phyloP scores from a whole-genome alignment of 2,888 invertebrate species.

The Drosophila niveifrons region DNA sequence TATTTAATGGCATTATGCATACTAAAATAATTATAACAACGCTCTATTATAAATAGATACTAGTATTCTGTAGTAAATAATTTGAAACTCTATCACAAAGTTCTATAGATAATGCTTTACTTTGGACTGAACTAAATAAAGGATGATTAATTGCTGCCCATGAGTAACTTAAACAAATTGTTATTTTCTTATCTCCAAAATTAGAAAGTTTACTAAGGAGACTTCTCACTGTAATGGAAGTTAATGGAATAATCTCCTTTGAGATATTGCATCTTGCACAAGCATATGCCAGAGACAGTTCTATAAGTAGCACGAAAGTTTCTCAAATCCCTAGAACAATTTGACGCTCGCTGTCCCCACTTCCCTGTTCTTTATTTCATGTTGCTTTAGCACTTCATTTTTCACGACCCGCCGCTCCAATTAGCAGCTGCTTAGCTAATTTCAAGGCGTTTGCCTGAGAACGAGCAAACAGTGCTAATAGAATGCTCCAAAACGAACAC shows the following conservation, averaged over 20 bases:
- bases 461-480: conserved; percentile 44
- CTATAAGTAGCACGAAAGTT: conserved; percentile 17
- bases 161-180: background rate
- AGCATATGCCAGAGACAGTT: conserved; percentile 8
- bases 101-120: no score
- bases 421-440: conserved; percentile 71
- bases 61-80: no score
- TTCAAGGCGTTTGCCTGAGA: conserved; percentile 41
- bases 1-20: no score
- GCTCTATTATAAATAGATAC: no score
- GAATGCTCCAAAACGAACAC: conserved; percentile 34
- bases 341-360: background rate
- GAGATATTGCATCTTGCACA: background rate
- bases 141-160: no score
- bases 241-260: background rate
- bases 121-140: background rate
- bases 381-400: conserved; percentile 26
- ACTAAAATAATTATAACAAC: no score
- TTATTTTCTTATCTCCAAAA: background rate
- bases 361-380: background rate
- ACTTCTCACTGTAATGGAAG: background rate
- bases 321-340: conserved; percentile 12
- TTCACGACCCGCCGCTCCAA: conserved; percentile 53
- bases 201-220: background rate
- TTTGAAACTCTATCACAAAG: no score